Evolutionary conservation across 2,888 invertebrate species (phyloP), one percentile per base, ranked within the genome.

Genomic region (Megaustenia siamemsis): DNA sequence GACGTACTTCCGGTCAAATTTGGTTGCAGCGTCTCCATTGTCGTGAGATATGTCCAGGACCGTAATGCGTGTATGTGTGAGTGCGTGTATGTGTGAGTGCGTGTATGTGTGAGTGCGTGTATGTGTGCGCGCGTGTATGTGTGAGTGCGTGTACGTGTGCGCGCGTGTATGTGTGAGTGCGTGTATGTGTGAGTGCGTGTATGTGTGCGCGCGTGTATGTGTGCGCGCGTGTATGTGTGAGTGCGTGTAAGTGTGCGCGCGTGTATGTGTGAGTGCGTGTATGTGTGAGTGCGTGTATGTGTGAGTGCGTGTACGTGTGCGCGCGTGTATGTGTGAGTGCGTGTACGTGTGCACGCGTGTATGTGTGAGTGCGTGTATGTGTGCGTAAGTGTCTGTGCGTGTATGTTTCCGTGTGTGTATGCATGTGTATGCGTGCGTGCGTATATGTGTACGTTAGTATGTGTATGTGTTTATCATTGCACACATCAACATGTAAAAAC

Each of bases 401-500:
- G 40, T 71, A 24, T 71, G 43, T 71, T 4, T 71, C 12, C 40
- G 40, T 28, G 43, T 66, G 66, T 66, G 66, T 40, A 40, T n/a
- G 40, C 45, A 66, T 43, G 66, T 66, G 66, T 79, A 35, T 78
- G 63, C 35, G 78, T 60, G 60, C 60, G 78, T 60, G 63, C 24
- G 78, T 35, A 63, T 78, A 35, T 63, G 63, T 78, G 60, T 78
- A 63, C 38, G 63, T 78, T 60, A 63, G 78, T 78, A n/a, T 63
- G 68, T 63, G 66, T 40, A 24, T 53, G 12, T 66, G 21, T 24
- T 18, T 35, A 18, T 18, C 38, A 18, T 28, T 63, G 38, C 5
- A 15, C 40, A 38, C 15, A 60, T n/a, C 56, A 24, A 15, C 40
- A 40, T 38, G n/a, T n/a, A n/a, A n/a, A n/a, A n/a, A n/a, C n/a